Conservation (phyloP, 2,113 vertebrate genomes). For the Hucho hucho region DNA sequence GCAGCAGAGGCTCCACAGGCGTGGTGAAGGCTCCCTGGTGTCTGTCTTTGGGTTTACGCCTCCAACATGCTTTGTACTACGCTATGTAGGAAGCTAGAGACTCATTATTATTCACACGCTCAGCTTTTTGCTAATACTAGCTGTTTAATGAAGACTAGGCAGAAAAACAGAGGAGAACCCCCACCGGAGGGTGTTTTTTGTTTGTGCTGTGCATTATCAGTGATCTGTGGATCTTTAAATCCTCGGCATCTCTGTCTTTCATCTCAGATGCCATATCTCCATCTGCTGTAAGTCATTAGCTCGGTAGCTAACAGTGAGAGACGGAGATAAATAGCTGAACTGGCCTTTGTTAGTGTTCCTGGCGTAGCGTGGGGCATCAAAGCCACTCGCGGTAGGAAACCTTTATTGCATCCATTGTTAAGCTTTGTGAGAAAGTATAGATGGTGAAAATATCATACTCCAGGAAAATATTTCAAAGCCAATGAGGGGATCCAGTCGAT, state of each 20-base stretch:
- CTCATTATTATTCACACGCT: slow-evolving; percentile 4
- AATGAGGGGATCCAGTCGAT: neutral
- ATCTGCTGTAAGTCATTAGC: slow-evolving; percentile 59
- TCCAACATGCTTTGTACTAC: slow-evolving; percentile 1
- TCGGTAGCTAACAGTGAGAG: slow-evolving; percentile 54
- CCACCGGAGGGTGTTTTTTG: slow-evolving; percentile 55
- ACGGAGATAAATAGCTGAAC: slow-evolving; percentile 53
- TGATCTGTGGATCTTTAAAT: slow-evolving; percentile 65
- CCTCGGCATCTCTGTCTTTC: slow-evolving; percentile 66
- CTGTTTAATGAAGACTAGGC: slow-evolving; percentile 50
- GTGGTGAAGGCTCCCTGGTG: neutral
- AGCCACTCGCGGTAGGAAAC: slow-evolving; percentile 48
- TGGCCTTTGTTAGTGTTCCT: slow-evolving; percentile 38
- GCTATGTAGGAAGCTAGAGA: slow-evolving; percentile 33
- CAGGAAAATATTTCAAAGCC: neutral
- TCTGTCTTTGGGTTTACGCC: neutral
- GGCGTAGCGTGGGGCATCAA: neutral
- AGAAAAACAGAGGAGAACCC: slow-evolving; percentile 28
- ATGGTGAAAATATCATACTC: slow-evolving; percentile 11
- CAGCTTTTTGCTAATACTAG: slow-evolving; percentile 27
- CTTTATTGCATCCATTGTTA: slow-evolving; percentile 54
- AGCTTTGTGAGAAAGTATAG: slow-evolving; percentile 47
- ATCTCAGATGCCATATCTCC: slow-evolving; percentile 52
- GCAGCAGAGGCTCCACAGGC: too few relatives aligned
- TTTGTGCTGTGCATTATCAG: slow-evolving; percentile 63